Percentiles rank a stretch among this genome's conserved stretches.
Evolutionary conservation across 2,113 vertebrate species (phyloP).

Genomic region (human (Homo sapiens)): GRCh38 chr17:40070501-40071000

Average conservation of each 20-base stretch:
- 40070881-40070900: constrained; percentile 74
- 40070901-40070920: constrained; percentile 50
- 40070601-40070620: neutral
- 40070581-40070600: neutral
- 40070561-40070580: constrained; percentile 45
- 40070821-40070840: constrained; percentile 65
- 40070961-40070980: neutral
- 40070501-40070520: constrained; percentile 6
- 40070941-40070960: neutral
- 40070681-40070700: constrained; percentile 23
- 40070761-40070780: constrained; percentile 81
- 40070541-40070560: neutral
- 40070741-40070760: constrained; percentile 81
- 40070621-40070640: neutral
- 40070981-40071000: neutral
- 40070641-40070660: neutral
- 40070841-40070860: constrained; percentile 67
- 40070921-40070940: constrained; percentile 23
- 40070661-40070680: neutral
- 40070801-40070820: constrained; percentile 71
- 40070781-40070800: constrained; percentile 82
- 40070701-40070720: constrained; percentile 74
- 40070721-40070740: constrained; percentile 78
- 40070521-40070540: neutral
- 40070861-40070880: constrained; percentile 68